phyloP scores from a whole-genome alignment of 1,140 invertebrate genomes.

The Goniozus legneri region DNA sequence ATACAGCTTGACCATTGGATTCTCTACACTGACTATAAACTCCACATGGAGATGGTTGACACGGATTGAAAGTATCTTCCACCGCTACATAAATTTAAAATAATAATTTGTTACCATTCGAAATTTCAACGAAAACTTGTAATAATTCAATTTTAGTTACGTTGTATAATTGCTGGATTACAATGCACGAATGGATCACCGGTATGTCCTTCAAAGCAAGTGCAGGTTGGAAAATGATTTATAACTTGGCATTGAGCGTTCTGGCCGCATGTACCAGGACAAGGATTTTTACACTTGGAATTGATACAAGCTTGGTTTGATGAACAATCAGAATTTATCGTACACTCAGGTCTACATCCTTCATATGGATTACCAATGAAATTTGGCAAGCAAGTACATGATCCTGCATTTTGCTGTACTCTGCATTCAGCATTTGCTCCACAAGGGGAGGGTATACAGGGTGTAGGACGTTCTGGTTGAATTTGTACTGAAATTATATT shows the following conservation, averaged over 20 bases:
- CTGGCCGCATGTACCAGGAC: constrained; percentile 55
- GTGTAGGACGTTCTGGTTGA: constrained; percentile 6
- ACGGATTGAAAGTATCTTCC: constrained; percentile 57
- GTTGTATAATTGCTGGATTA: no score
- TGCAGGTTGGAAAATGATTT: constrained; percentile 57
- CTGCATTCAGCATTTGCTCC: constrained; percentile 48
- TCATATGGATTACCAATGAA: constrained; percentile 51
- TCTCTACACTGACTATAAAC: constrained; percentile 65
- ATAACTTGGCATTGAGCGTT: constrained; percentile 58
- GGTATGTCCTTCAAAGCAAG: constrained; percentile 54
- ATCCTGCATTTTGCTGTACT: constrained; percentile 49
- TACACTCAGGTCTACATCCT: constrained; percentile 54
- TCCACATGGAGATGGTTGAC: constrained; percentile 73
- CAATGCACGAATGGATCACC: constrained; percentile 52
- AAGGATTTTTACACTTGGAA: constrained; percentile 55
- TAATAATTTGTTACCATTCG: not conserved
- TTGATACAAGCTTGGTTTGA: constrained; percentile 53
- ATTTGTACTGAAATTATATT: not conserved
- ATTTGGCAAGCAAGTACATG: constrained; percentile 52
- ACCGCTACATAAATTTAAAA: not conserved
- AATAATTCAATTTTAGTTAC: not conserved
- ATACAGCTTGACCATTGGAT: constrained; percentile 62
- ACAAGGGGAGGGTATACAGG: constrained; percentile 43
- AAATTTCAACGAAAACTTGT: not conserved
- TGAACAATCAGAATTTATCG: constrained; percentile 51